Evolutionary conservation across 30 jellyfish, hydroid and myxozoan genomes (phyloP).

Genomic region (Morbakka virulenta): DNA sequence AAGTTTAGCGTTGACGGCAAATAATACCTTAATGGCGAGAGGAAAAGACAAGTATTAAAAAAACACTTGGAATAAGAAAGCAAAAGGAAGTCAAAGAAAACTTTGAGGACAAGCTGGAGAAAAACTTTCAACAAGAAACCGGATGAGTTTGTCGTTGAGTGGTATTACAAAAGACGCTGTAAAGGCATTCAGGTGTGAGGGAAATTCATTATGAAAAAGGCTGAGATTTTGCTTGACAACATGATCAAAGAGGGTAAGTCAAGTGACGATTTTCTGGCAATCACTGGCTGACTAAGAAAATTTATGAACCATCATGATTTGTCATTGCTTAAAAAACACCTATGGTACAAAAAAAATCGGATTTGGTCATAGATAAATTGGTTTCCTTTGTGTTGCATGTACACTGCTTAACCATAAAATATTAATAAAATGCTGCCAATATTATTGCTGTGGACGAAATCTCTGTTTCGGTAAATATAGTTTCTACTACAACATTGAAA

Average conservation of each 20-base stretch:
- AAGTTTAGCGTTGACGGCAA: neutral
- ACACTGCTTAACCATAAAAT: neutral
- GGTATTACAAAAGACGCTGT: neutral
- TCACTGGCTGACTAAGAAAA: conserved; percentile 4
- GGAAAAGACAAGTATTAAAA: neutral
- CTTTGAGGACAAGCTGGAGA: neutral
- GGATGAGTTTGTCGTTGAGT: neutral
- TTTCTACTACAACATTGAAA: neutral
- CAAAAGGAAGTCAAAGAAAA: neutral
- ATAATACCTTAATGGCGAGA: neutral
- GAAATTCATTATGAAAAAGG: conserved; percentile 1
- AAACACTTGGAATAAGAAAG: neutral
- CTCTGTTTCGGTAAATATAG: neutral
- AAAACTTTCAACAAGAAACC: neutral
- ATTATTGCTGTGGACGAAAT: conserved; percentile 1
- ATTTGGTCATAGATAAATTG: neutral
- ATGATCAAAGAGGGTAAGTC: neutral
- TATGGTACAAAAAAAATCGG: conserved; percentile 3
- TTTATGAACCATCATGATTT: neutral
- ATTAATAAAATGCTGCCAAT: neutral
- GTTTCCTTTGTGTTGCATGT: neutral
- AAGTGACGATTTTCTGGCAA: neutral
- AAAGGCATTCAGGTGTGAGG: neutral
- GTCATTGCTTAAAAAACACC: neutral
- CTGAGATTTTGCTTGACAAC: neutral